A percentile compares a stretch with the other conserved stretches of the same genome.
phyloP scores from a whole-genome alignment of 2,888 invertebrate genomes.

The Chydorus sphaericus region DNA sequence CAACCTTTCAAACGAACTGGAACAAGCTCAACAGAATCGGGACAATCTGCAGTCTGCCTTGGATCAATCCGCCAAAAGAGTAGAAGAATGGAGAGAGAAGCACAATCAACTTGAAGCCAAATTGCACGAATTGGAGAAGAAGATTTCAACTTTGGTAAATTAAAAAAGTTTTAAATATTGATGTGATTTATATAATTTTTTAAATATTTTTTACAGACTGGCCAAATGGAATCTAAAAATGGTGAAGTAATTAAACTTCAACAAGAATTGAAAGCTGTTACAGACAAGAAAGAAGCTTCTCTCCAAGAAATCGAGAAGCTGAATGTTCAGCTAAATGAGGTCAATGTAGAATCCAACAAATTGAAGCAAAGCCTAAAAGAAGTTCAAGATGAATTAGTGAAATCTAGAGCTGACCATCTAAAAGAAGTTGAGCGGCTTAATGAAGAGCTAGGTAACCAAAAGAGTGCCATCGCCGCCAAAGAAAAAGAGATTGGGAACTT shows the following conservation, averaged over 20 bases:
- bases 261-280: slow-evolving; percentile 16
- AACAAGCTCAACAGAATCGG: neutral
- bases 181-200: too few species aligned
- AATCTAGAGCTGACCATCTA: slow-evolving; percentile 13
- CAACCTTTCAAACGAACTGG: neutral
- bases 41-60: neutral
- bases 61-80: neutral
- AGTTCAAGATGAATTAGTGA: slow-evolving; percentile 16
- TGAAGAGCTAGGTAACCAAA: too few species aligned
- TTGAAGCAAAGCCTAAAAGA: slow-evolving; percentile 19
- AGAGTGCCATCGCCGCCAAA: slow-evolving; percentile 15
- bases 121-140: neutral
- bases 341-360: slow-evolving; percentile 17
- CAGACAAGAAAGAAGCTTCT: slow-evolving; percentile 17
- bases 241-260: slow-evolving; percentile 15
- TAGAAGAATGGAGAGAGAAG: neutral
- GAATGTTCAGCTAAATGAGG: slow-evolving; percentile 12
- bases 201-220: slow-evolving; percentile 16
- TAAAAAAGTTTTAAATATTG: neutral
- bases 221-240: slow-evolving; percentile 16
- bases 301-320: neutral
- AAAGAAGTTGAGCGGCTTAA: slow-evolving; percentile 15
- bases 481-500: neutral
- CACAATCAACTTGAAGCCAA: neutral
- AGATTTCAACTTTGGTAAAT: neutral